Base-by-base conservation (phyloP, 2,888 invertebrate species). In the Alloscopus bannaensis region DNA sequence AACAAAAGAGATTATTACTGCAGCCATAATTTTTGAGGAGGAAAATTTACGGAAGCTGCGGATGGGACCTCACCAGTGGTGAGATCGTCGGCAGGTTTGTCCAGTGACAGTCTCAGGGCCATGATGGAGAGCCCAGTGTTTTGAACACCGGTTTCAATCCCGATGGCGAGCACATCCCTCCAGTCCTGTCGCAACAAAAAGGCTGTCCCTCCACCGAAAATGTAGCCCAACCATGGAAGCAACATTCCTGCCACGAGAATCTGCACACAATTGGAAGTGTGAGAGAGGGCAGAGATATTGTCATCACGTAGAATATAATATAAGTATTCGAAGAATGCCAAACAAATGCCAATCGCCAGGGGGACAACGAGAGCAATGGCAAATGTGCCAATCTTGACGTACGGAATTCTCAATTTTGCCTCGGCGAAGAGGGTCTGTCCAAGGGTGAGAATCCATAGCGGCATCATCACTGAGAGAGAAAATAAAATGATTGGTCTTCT, bases 81-180 rank as follows among this genome's bases (percentile, higher is more conserved):
- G 55, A 97, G 90, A 89, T 97, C 97, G 0, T 94, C 95, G 83
- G 94, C 93, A 0, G 97, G 97, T 87, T 95, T 94, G 0, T 91
- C 92, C 76, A 98, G 90, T 2, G 95, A 92, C 87, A 95, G 93
- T 73, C 94, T 90, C 69, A 98, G 89, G 85, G 98, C 90, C 88
- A 97, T 95, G 86, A 98, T 97, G 0, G 97, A 92, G 82, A 98
- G 93, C 52, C 96, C 97, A 0, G 97, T 96, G 89, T 98, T 98
- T 89, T 97, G 97, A 69, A 97, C 93, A 65, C 97, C 96, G 3
- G 95, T 95, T 90, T 98, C 98, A 62, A 98, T 93, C 60, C 95
- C 93, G 86, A 98, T 96, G 3, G 98, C 95, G n/a, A 95, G 89
- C 1, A 92, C 89, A 88, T 97, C 95, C 2, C 90, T 88, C 52